Percentiles rank a stretch among this genome's conserved stretches.
phyloP scores from a whole-genome alignment of 1,140 invertebrate genomes.

The Callitettix versicolor region DNA sequence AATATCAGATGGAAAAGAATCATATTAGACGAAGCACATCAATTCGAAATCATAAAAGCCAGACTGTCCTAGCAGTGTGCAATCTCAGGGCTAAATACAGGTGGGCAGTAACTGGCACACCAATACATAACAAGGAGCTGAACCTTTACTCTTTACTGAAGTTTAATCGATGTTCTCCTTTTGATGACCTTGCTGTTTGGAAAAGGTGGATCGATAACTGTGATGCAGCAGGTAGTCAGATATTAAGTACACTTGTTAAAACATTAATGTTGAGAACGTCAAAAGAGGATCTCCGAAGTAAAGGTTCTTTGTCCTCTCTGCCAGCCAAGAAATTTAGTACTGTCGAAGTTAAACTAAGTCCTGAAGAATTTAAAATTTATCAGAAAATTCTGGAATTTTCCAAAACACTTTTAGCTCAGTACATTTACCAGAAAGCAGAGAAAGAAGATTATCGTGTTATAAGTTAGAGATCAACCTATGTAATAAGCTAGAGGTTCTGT shows the following conservation, averaged over 20 bases:
- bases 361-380: slow-evolving; percentile 65
- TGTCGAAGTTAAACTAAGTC: slow-evolving; percentile 47
- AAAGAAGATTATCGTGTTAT: slow-evolving; percentile 39
- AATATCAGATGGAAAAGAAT: slow-evolving; percentile 70
- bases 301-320: slow-evolving; percentile 45
- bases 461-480: too few relatives aligned
- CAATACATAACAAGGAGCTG: slow-evolving; percentile 85
- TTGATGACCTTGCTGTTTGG: slow-evolving; percentile 69
- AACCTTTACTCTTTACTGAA: slow-evolving; percentile 82
- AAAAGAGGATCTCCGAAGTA: slow-evolving; percentile 59
- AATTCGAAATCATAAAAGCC: slow-evolving; percentile 79
- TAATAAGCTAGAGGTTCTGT: too few relatives aligned
- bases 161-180: slow-evolving; percentile 74
- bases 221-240: slow-evolving; percentile 51
- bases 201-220: slow-evolving; percentile 64
- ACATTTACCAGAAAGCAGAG: slow-evolving; percentile 59
- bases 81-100: slow-evolving; percentile 46
- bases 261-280: slow-evolving; percentile 73
- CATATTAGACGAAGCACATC: slow-evolving; percentile 88
- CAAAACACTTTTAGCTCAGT: slow-evolving; percentile 57
- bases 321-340: slow-evolving; percentile 50
- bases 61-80: slow-evolving; percentile 59
- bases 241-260: slow-evolving; percentile 68
- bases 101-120: slow-evolving; percentile 89
- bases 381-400: slow-evolving; percentile 40